Conservation (phyloP, 2,888 invertebrate genomes). For the Saturnia japonica region DNA sequence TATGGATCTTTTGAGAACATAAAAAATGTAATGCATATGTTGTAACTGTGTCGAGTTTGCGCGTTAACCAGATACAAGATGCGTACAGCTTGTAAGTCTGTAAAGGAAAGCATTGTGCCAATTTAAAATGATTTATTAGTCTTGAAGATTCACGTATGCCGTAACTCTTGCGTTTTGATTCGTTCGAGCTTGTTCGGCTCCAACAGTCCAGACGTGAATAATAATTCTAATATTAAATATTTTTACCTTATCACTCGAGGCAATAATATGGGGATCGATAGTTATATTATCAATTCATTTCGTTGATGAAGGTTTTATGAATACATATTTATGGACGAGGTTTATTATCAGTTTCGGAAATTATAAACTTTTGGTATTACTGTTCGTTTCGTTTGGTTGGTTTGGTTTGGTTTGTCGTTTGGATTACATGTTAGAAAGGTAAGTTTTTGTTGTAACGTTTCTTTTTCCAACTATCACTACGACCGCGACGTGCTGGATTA, state of each 20-base stretch:
- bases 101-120: constrained; percentile 6
- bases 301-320: background rate
- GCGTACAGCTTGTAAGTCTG: background rate
- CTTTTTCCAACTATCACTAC: too few species aligned
- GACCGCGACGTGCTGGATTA: too few species aligned
- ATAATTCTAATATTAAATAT: background rate
- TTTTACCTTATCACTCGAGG: background rate
- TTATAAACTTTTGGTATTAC: background rate
- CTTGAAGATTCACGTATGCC: background rate
- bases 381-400: background rate
- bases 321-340: background rate
- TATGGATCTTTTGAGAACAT: background rate
- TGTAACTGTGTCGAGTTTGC: background rate
- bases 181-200: background rate
- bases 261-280: background rate
- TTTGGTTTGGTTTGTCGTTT: too few species aligned
- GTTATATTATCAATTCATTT: background rate
- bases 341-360: background rate
- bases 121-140: constrained; percentile 14
- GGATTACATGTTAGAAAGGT: background rate
- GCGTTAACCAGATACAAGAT: background rate
- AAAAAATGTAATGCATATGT: background rate
- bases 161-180: background rate
- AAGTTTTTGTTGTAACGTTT: too few species aligned
- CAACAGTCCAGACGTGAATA: background rate